Evolutionary conservation across 2,888 invertebrate genomes (phyloP).

Genomic region (Plebejus anna): DNA sequence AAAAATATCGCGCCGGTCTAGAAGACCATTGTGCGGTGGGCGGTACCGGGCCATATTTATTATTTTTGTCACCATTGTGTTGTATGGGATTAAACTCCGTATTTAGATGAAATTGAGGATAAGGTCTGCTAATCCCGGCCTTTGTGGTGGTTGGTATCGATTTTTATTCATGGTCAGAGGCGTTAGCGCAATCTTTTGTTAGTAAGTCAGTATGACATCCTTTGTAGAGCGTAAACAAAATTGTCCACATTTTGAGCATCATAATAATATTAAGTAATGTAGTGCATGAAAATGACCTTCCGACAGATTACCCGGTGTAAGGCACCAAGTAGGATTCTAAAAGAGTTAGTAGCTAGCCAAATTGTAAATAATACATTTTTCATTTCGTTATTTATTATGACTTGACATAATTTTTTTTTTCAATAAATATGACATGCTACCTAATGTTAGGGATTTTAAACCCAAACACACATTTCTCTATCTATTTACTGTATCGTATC

Average conservation of each 20-base stretch:
- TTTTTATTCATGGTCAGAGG: conserved; percentile 40
- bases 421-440: too few species aligned
- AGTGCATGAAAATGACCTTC: too few species aligned
- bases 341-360: too few species aligned
- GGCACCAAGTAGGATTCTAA: too few species aligned
- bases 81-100: conserved; percentile 67
- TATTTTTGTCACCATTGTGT: conserved; percentile 78
- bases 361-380: too few species aligned
- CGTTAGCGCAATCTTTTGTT: conserved; percentile 12
- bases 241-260: not conserved
- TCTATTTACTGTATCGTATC: conserved; percentile 5
- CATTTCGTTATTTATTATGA: too few species aligned
- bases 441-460: not conserved
- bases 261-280: too few species aligned
- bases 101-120: conserved; percentile 80
- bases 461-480: not conserved
- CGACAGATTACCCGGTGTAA: too few species aligned
- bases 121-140: conserved; percentile 69
- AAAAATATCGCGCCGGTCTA: conserved; percentile 67
- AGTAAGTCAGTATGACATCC: not conserved
- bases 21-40: conserved; percentile 55
- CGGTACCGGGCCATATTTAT: conserved; percentile 66
- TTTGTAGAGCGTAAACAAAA: not conserved
- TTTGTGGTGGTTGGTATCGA: conserved; percentile 60
- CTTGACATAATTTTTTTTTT: too few species aligned